Base-by-base conservation (phyloP, 2,797 vertebrate genomes). In the Eutrigla gurnardus region DNA sequence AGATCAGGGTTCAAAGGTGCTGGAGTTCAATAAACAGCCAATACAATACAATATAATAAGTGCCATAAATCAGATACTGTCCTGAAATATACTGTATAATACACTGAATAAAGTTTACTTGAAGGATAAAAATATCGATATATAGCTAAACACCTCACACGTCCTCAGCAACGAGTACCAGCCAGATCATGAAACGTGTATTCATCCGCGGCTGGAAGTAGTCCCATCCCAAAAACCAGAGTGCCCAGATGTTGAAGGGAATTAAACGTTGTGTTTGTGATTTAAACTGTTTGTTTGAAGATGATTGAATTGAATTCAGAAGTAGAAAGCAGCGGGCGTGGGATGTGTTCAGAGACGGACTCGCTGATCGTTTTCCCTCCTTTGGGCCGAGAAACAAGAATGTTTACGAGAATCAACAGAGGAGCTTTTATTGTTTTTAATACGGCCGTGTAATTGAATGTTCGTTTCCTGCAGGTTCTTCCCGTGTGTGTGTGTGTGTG, bases 401-500 rank as follows among this genome's bases (percentile, higher is more conserved):
- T 60, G 6, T 53, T 43, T 25, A 14, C 12, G 33, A 54, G 65
- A 62, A 62, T 47, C 14, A 18, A 8, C 25, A 33, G 11, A 50
- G 9, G 54, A 12, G 18, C 10, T 73, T 63, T 58, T 35, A 25
- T 33, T 45, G 25, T 37, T 67, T 39, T 45, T 35, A 8, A 42
- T 12, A 64, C 52, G 1, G 10, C 32, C 33, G 43, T 53, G 60
- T 65, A 32, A 73, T 72, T 1, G 0, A 61, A 33, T 58, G 6
- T 11, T 43, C 2, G 54, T 42, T 18, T 49, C 52, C n/a, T 42
- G 12, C 54, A 13, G n/a, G 35, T 5, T 0, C 6, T 32, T 61
- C 39, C 36, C 62, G 25, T 70, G 54, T 52, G 45, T 45, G 8
- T 37, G 35, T 25, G 40, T 70, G 53, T 75, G 59, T 50, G 40